phyloP scores from a whole-genome alignment of 2,113 vertebrate genomes.

The Myotis davidii region DNA sequence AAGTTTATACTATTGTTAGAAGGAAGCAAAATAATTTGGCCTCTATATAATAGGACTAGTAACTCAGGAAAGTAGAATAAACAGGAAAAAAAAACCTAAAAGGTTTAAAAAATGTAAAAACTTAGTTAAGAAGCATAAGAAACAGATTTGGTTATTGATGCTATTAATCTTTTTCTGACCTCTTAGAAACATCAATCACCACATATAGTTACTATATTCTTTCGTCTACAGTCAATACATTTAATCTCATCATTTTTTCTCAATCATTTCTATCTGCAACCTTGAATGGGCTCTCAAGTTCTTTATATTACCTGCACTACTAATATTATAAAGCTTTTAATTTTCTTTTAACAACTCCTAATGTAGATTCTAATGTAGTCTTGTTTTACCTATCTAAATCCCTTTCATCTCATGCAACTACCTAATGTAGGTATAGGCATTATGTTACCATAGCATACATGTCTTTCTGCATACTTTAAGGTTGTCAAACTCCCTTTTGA shows the following conservation, averaged over 20 bases:
- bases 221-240: not conserved
- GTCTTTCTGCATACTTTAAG: not conserved
- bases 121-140: not conserved
- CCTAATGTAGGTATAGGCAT: not conserved
- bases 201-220: not conserved
- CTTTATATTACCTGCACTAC: not conserved
- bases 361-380: not conserved
- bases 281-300: not conserved
- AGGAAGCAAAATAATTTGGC: not conserved
- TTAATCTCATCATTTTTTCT: not conserved
- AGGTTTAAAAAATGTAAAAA: not conserved
- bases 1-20: not conserved
- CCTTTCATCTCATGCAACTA: not conserved
- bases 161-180: not conserved
- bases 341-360: not conserved
- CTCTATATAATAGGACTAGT: not conserved
- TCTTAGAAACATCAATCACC: not conserved
- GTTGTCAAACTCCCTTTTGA: not conserved
- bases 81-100: not conserved
- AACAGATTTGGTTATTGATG: not conserved
- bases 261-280: not conserved
- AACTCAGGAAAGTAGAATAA: not conserved
- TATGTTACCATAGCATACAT: not conserved
- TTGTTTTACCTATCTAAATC: not conserved
- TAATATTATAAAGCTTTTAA: not conserved